Evolutionary conservation across 2,113 vertebrate species (phyloP).

Genomic region (Garra rufa): DNA sequence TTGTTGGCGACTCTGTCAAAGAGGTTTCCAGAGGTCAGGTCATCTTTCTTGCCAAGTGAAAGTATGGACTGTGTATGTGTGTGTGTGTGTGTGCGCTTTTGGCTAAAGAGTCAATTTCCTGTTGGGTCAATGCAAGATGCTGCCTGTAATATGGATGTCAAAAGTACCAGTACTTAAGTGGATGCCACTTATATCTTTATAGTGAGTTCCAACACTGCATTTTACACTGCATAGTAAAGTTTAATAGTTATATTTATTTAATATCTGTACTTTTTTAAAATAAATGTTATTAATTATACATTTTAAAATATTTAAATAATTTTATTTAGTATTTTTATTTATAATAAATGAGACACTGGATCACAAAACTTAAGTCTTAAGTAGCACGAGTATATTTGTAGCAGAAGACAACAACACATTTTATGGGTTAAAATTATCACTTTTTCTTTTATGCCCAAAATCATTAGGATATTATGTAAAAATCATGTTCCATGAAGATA

Average conservation of each 20-base stretch:
- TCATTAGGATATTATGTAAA: too few species aligned
- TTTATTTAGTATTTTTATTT: too few species aligned
- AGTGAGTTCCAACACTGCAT: not conserved
- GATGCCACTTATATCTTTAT: not conserved
- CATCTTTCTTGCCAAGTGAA: not conserved
- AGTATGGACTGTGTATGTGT: not conserved
- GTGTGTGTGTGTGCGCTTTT: not conserved
- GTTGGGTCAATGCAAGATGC: not conserved
- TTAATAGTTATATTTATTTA: too few species aligned
- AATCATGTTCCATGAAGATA: too few species aligned
- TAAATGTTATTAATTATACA: not conserved
- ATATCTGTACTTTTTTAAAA: too few species aligned
- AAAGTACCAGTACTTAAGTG: not conserved
- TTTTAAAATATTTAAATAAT: not conserved
- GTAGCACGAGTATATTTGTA: too few species aligned
- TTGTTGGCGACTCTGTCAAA: conserved; percentile 32
- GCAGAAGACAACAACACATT: too few species aligned
- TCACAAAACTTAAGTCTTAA: too few species aligned
- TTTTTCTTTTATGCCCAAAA: too few species aligned
- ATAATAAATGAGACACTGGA: too few species aligned
- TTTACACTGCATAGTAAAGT: not conserved
- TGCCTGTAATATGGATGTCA: conserved; percentile 6
- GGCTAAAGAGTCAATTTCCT: not conserved
- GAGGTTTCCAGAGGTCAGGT: conserved; percentile 34
- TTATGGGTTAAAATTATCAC: too few species aligned